Percentiles rank a stretch among this genome's conserved stretches.
These are phyloP conservation scores for Cossypha caffra DNA, from an alignment of 2,797 vertebrate species.

Conservation along the genomic window DNA sequence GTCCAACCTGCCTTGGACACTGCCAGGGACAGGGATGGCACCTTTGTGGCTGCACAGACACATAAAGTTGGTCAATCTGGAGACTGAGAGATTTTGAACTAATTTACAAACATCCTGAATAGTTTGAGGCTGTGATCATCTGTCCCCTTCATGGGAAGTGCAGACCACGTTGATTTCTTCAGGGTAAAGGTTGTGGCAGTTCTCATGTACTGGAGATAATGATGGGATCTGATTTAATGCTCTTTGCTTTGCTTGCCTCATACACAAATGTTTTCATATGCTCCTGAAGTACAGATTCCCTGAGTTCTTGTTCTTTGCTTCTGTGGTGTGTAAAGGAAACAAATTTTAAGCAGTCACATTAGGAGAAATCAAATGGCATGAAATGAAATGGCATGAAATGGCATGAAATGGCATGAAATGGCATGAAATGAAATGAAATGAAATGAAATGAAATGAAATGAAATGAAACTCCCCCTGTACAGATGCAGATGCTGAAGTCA, in stretches of 20 bases:
- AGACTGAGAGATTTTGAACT: background rate
- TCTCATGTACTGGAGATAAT: background rate
- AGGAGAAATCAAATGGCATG: background rate
- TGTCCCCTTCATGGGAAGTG: background rate
- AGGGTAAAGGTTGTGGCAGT: background rate
- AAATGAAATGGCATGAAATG: too few relatives aligned
- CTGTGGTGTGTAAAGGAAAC: background rate
- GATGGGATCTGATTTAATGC: background rate
- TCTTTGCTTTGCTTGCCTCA: background rate
- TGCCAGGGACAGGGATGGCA: background rate
- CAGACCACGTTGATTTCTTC: background rate
- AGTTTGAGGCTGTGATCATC: background rate
- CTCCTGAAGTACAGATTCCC: background rate
- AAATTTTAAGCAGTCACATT: background rate
- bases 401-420: background rate
- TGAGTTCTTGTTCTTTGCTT: background rate
- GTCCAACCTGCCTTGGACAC: background rate
- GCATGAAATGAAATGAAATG: background rate
- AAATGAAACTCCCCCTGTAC: background rate
- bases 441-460: background rate
- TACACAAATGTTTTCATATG: background rate
- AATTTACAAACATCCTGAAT: background rate
- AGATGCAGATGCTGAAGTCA: background rate
- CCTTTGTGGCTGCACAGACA: background rate
- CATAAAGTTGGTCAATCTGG: rapidly evolving